A percentile compares a stretch with the other conserved stretches of the same genome.
Conservation (phyloP, 1,140 invertebrate species). For the Cherax quadricarinatus region DNA sequence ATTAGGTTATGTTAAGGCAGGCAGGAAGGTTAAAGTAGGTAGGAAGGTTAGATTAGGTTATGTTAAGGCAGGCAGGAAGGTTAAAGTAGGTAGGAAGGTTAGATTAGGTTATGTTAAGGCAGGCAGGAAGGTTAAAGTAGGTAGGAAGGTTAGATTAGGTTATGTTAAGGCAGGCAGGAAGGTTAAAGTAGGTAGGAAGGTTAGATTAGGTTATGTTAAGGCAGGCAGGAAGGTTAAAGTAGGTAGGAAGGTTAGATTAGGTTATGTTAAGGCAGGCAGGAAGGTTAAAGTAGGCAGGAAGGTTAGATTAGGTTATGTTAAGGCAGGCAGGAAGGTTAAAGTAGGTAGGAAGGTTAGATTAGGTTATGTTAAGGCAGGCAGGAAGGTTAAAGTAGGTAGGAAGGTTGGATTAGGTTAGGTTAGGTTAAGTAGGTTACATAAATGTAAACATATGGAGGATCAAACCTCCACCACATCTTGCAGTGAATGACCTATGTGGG, state of each 20-base stretch:
- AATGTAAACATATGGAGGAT: not conserved
- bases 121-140: not conserved
- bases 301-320: too few relatives aligned
- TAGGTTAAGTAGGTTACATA: not conserved
- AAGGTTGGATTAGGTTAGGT: not conserved
- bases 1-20: not conserved
- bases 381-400: too few relatives aligned
- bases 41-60: not conserved
- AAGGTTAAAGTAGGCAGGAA: too few relatives aligned
- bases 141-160: not conserved
- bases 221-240: not conserved
- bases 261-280: not conserved
- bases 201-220: not conserved
- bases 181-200: not conserved
- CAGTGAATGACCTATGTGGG: too few relatives aligned
- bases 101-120: not conserved
- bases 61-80: too few relatives aligned
- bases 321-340: too few relatives aligned
- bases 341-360: too few relatives aligned
- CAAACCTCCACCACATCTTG: too few relatives aligned
- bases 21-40: not conserved
- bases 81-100: not conserved
- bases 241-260: not conserved
- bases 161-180: too few relatives aligned
- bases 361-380: not conserved